These are phyloP conservation scores for Girardinichthys multiradiatus DNA, from an alignment of 2,113 vertebrate genomes.

Conservation along the genomic window DNA sequence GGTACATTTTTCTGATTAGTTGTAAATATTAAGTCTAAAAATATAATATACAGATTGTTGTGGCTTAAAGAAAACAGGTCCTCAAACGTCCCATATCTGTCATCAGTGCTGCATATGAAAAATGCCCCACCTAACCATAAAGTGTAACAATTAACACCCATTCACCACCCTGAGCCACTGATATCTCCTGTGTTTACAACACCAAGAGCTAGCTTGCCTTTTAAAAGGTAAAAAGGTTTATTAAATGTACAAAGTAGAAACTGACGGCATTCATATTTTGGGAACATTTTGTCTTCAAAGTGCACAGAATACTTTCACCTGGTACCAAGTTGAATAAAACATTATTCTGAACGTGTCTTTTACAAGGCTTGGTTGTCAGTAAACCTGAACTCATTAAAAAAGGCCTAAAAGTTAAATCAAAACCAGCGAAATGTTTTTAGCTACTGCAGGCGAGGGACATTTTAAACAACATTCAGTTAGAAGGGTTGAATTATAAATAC, in stretches of 20 bases:
- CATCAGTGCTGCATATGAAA: too few relatives aligned
- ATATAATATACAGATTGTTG: too few relatives aligned
- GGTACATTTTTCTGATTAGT: too few relatives aligned
- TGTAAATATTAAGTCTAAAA: too few relatives aligned
- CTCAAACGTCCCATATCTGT: too few relatives aligned
- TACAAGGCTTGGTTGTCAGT: background rate
- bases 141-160: too few relatives aligned
- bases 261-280: background rate
- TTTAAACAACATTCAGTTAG: background rate
- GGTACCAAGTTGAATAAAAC: background rate
- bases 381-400: background rate
- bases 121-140: too few relatives aligned
- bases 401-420: background rate
- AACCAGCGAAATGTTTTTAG: too few relatives aligned
- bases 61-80: too few relatives aligned
- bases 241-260: constrained; percentile 63
- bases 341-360: background rate
- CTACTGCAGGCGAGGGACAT: background rate
- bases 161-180: too few relatives aligned
- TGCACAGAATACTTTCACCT: background rate
- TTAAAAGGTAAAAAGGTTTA: constrained; percentile 48
- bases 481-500: background rate
- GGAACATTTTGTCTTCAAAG: background rate
- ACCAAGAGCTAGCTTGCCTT: too few relatives aligned
- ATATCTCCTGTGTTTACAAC: too few relatives aligned